phyloP scores from a whole-genome alignment of 2,113 vertebrate species.

The Poecile atricapillus region DNA sequence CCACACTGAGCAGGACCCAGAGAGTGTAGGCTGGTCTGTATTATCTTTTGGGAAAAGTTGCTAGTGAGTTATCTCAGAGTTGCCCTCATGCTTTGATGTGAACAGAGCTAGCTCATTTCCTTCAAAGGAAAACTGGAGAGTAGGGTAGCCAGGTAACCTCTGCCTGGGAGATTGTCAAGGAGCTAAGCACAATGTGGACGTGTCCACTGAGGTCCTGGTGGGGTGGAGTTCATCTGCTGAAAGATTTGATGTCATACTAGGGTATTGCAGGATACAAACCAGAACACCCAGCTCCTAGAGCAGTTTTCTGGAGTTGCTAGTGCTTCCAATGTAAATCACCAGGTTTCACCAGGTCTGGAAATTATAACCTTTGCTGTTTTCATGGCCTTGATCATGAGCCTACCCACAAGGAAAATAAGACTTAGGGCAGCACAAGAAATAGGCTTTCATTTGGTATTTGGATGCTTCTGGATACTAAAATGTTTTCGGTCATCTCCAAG shows the following conservation, averaged over 20 bases:
- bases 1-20: background rate
- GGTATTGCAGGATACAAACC: background rate
- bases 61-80: background rate
- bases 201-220: background rate
- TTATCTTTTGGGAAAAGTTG: background rate
- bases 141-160: background rate
- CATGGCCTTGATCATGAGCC: background rate
- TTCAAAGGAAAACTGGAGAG: background rate
- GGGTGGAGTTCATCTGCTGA: background rate
- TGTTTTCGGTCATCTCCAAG: background rate
- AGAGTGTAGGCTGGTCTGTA: fast-evolving
- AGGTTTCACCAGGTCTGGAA: background rate
- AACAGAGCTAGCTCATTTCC: background rate
- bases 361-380: background rate
- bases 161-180: background rate
- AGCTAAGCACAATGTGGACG: background rate
- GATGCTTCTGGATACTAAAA: background rate
- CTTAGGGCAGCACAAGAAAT: background rate
- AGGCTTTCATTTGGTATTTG: background rate
- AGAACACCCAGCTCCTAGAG: background rate
- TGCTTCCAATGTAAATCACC: background rate
- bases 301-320: background rate
- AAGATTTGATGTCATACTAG: background rate
- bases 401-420: background rate
- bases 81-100: background rate